Conservation (phyloP, 2,888 invertebrate species). For the Rhingia rostrata region DNA sequence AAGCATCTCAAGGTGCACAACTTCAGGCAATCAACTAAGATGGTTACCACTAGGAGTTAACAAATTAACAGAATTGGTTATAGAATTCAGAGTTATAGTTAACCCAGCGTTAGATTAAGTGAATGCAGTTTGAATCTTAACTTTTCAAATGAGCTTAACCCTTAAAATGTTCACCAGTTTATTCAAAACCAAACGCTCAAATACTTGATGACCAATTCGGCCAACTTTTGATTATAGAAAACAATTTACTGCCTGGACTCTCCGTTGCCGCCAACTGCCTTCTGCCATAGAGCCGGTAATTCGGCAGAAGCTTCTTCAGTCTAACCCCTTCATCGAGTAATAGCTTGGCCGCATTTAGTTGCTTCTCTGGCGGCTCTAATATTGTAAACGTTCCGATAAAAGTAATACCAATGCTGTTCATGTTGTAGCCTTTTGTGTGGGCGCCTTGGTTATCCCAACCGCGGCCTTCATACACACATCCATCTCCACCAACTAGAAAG, state of each 20-base stretch:
- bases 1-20: no score
- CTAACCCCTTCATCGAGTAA: conserved; percentile 86
- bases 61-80: no score
- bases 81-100: no score
- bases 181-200: no score
- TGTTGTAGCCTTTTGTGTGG: conserved; percentile 86
- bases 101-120: no score
- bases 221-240: conserved; percentile 87
- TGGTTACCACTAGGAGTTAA: no score
- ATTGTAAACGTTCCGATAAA: conserved; percentile 84
- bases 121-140: no score
- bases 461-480: conserved; percentile 86
- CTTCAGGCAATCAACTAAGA: no score
- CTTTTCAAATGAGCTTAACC: no score
- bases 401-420: conserved; percentile 86
- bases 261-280: conserved; percentile 87
- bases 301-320: conserved; percentile 84
- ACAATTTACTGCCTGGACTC: conserved; percentile 88
- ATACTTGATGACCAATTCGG: conserved; percentile 84
- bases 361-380: conserved; percentile 76
- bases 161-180: no score
- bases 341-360: conserved; percentile 85
- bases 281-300: conserved; percentile 88
- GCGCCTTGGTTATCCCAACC: conserved; percentile 87
- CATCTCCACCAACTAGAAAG: conserved; percentile 88